Conservation (phyloP, 2,113 vertebrate genomes). For the Ophthalmolycus amberensis region DNA sequence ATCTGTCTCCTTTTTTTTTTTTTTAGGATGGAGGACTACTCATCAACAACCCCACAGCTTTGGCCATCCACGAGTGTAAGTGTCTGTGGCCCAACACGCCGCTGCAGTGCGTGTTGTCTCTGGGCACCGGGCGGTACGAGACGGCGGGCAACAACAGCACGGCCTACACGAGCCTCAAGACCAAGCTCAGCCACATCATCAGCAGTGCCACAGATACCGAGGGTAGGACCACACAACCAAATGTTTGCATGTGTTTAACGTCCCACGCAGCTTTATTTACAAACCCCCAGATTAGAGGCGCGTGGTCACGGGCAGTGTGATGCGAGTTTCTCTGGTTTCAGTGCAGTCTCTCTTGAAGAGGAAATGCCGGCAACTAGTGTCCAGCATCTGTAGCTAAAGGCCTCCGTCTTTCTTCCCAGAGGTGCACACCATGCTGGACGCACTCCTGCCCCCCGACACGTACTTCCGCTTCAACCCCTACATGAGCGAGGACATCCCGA, state of each 20-base stretch:
- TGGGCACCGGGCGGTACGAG: conserved; percentile 93
- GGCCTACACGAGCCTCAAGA: conserved; percentile 92
- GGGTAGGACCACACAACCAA: conserved; percentile 77
- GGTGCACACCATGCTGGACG: conserved; percentile 96
- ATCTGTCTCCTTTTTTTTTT: neutral
- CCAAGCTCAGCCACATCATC: conserved; percentile 94
- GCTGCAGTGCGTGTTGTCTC: conserved; percentile 92
- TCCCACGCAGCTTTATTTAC: conserved; percentile 15
- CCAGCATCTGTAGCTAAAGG: neutral
- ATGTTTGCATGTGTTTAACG: neutral
- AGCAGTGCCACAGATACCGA: conserved; percentile 97
- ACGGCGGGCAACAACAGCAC: conserved; percentile 79
- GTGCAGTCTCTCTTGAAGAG: neutral
- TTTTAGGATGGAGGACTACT: conserved; percentile 95
- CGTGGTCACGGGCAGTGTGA: neutral
- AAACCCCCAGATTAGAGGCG: conserved; percentile 2
- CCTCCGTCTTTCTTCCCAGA: conserved; percentile 80
- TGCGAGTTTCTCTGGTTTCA: neutral
- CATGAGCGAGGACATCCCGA: conserved; percentile 92
- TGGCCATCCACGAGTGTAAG: conserved; percentile 96
- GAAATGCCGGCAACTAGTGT: neutral
- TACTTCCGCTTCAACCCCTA: conserved; percentile 98
- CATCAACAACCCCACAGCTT: conserved; percentile 94
- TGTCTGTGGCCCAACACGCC: conserved; percentile 93
- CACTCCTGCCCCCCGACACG: conserved; percentile 90